Conservation (phyloP, 2,797 vertebrate genomes). For the Euthynnus affinis region DNA sequence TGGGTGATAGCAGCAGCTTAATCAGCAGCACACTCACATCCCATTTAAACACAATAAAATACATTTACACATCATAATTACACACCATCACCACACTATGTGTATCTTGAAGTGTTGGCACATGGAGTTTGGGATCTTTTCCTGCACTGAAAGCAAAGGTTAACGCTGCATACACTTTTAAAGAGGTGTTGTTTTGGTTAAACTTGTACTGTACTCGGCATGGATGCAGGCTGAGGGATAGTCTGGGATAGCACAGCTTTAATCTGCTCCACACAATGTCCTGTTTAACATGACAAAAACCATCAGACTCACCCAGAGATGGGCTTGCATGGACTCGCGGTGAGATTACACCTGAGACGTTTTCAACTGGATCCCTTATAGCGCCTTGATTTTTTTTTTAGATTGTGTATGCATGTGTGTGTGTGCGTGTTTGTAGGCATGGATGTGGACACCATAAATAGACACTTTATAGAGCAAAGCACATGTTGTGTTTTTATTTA, state of each 20-base stretch:
- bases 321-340: slow-evolving; percentile 14
- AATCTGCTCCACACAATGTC: slow-evolving; percentile 41
- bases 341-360: slow-evolving; percentile 48
- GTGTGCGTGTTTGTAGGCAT: neutral
- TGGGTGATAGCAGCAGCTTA: neutral
- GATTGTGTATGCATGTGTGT: too few species aligned
- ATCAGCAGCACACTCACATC: neutral
- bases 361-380: slow-evolving; percentile 14
- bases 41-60: neutral
- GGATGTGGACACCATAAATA: slow-evolving; percentile 6
- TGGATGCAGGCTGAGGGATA: slow-evolving; percentile 3
- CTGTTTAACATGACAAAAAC: slow-evolving; percentile 57
- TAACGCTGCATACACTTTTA: neutral
- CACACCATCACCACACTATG: too few species aligned
- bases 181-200: neutral
- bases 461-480: neutral
- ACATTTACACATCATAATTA: too few species aligned
- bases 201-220: neutral
- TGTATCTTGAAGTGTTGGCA: too few species aligned
- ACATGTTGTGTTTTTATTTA: neutral
- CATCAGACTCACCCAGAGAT: slow-evolving; percentile 15
- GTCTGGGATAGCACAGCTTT: slow-evolving; percentile 28
- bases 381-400: slow-evolving; percentile 1
- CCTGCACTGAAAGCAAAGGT: neutral
- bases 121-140: too few species aligned